Conservation (phyloP, 2,113 vertebrate genomes). For the Apus apus region DNA sequence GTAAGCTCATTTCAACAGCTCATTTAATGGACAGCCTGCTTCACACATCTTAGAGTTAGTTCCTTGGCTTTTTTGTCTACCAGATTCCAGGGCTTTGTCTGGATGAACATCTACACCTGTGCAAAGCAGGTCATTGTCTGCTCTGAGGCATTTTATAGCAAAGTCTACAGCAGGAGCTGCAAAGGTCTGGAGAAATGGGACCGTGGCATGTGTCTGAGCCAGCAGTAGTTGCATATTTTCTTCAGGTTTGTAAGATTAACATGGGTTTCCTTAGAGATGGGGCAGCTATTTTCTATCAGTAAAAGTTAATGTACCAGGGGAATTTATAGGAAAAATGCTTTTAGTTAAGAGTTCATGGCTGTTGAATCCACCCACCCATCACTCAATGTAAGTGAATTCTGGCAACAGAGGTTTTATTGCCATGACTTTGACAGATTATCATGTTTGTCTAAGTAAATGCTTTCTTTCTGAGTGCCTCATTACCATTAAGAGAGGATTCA, state of each 20-base stretch:
- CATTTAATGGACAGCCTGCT: not conserved
- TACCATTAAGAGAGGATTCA: conserved; percentile 60
- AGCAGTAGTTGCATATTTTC: not conserved
- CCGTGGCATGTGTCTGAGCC: not conserved
- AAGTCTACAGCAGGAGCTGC: not conserved
- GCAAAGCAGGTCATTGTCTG: not conserved
- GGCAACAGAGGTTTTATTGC: conserved; percentile 58
- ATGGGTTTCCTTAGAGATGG: conserved; percentile 3
- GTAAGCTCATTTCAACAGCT: not conserved
- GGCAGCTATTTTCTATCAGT: conserved; percentile 34
- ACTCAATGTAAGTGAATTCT: conserved; percentile 57
- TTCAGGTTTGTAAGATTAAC: conserved; percentile 22
- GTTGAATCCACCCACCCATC: conserved; percentile 30
- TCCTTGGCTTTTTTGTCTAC: not conserved
- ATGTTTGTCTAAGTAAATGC: conserved; percentile 66
- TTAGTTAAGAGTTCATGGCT: conserved; percentile 50
- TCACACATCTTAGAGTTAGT: not conserved
- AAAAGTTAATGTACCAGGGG: conserved; percentile 41
- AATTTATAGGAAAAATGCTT: conserved; percentile 43
- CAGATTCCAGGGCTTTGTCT: not conserved
- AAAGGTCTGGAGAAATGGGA: not conserved
- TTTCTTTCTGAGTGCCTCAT: conserved; percentile 52
- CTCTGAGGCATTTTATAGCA: not conserved
- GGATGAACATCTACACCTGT: not conserved
- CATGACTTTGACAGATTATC: conserved; percentile 59